Evolutionary conservation across 2,888 invertebrate species (phyloP).

Genomic region (Timema cristinae): DNA sequence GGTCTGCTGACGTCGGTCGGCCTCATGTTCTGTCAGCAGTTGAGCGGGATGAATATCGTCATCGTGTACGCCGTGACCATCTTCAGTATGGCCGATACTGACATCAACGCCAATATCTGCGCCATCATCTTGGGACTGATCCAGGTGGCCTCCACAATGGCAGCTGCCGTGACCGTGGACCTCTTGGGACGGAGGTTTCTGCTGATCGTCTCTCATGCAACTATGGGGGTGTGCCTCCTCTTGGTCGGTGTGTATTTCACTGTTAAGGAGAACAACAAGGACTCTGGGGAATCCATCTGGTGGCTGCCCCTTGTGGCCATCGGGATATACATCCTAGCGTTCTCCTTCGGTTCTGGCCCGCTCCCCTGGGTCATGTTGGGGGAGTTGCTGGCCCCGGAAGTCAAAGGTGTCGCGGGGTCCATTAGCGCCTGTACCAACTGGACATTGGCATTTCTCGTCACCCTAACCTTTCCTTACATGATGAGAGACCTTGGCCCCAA

Average conservation of each 20-base stretch:
- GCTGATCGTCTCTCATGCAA: conserved; percentile 30
- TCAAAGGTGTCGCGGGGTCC: conserved; percentile 67
- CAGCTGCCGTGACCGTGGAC: conserved; percentile 31
- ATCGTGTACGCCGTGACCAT: conserved; percentile 33
- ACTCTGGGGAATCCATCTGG: conserved; percentile 47
- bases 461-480: conserved; percentile 63
- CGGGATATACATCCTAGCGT: conserved; percentile 62
- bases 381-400: conserved; percentile 69
- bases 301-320: conserved; percentile 67
- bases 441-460: conserved; percentile 68
- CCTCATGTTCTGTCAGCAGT: conserved; percentile 18
- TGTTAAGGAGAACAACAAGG: neutral
- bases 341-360: conserved; percentile 71
- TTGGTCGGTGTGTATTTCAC: conserved; percentile 10
- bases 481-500: conserved; percentile 54
- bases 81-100: conserved; percentile 30
- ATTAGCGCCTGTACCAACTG: conserved; percentile 59
- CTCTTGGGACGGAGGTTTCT: conserved; percentile 31
- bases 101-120: conserved; percentile 33
- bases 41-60: conserved; percentile 32
- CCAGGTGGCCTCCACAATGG: conserved; percentile 30
- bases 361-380: conserved; percentile 79
- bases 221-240: conserved; percentile 15
- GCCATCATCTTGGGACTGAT: conserved; percentile 35
- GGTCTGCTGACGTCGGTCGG: conserved; percentile 17